Evolutionary conservation across 2,113 vertebrate genomes (phyloP), one percentile per base, ranked within the genome.

Genomic region (Ploceus nigricollis): DNA sequence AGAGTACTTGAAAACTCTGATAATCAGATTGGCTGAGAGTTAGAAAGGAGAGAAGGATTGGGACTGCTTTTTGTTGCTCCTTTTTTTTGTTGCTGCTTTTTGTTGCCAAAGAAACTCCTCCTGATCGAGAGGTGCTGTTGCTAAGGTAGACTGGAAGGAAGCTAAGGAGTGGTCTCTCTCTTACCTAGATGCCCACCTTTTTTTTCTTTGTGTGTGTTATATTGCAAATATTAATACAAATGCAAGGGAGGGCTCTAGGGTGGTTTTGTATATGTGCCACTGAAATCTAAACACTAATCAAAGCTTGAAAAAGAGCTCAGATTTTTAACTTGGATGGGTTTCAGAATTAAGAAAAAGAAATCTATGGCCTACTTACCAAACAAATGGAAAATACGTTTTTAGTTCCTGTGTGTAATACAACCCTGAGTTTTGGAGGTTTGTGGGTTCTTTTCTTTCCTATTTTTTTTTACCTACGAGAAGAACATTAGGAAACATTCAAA

Each of bases 11-110:
- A 80, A 95, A 94, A 88, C 25, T 15, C 50, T 45, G 63, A 82
- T 82, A 94, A 93, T 88, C 75, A 92, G 71, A 87, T 94, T 80
- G 88, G 75, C 94, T 39, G 45, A 54, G 37, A 37, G 53, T 60
- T 80, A 60, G 44, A 68, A 93, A 68, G 57, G 75, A 93, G 57
- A 82, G 60, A 54, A 89, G n/a, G 63, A 24, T 45, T 91, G 40
- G 6, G 19, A 15, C 51, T 82, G 18, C 18, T 65, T 82, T 94
- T 45, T 50, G 68, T 50, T 65, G 23, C 45, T 72, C 21, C 7
- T 22, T n/a, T n/a, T n/a, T n/a, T n/a, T n/a, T n/a, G n/a, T n/a
- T n/a, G n/a, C 51, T 82, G 18, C 18, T 65, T 82, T 94, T 45
- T 50, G 68, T 50, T 42, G 39, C 42, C 18, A 10, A 77, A 66